Evolutionary conservation across 2,888 invertebrate genomes (phyloP).

Genomic region (Arge pagana): DNA sequence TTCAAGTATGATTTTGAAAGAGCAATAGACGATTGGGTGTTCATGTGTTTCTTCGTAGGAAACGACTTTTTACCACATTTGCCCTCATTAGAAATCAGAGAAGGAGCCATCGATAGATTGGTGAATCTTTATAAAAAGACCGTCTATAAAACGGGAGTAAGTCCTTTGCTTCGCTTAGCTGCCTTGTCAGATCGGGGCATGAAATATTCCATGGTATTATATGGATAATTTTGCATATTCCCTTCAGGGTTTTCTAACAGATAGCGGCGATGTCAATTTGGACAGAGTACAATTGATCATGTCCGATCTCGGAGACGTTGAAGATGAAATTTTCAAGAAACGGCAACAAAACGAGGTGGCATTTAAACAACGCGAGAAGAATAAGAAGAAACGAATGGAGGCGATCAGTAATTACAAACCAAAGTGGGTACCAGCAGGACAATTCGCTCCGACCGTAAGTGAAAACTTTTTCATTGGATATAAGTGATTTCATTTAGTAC

Average conservation of each 20-base stretch:
- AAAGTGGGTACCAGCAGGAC: constrained; percentile 73
- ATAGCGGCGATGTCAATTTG: constrained; percentile 92
- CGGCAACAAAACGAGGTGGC: constrained; percentile 84
- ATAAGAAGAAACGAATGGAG: constrained; percentile 66
- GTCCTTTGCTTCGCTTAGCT: constrained; percentile 41
- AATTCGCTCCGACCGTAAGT: constrained; percentile 77
- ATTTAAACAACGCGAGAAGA: constrained; percentile 79
- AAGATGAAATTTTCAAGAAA: constrained; percentile 96
- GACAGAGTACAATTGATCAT: constrained; percentile 94
- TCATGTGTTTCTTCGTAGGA: constrained; percentile 99
- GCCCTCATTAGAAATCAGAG: constrained; percentile 95
- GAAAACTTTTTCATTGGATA: constrained; percentile 1
- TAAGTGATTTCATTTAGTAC: background rate
- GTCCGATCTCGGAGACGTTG: constrained; percentile 89
- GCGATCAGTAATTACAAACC: constrained; percentile 64
- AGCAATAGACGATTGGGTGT: constrained; percentile 96
- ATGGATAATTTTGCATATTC: constrained; percentile 13
- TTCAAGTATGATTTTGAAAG: constrained; percentile 95
- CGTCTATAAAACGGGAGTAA: constrained; percentile 88
- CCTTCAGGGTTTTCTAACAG: constrained; percentile 86
- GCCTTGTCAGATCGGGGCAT: background rate
- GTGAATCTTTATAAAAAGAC: constrained; percentile 92
- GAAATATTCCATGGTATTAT: background rate
- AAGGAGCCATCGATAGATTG: constrained; percentile 94
- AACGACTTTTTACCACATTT: constrained; percentile 98